phyloP scores from a whole-genome alignment of 2,113 vertebrate genomes.

The Syngnathus typhle region DNA sequence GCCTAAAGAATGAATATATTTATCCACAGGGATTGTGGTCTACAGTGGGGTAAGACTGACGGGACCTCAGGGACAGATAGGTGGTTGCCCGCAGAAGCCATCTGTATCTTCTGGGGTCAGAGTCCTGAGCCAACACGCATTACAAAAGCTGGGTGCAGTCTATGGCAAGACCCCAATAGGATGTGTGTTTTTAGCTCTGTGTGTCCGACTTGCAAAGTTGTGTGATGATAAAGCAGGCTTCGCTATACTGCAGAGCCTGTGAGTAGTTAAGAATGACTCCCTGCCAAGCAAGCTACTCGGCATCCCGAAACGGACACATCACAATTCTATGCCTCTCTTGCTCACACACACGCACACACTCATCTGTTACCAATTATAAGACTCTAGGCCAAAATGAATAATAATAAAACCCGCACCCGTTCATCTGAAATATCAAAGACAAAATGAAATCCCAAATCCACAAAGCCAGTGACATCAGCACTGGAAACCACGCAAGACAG shows the following conservation, averaged over 20 bases:
- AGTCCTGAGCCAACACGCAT: constrained; percentile 39
- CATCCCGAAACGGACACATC: constrained; percentile 44
- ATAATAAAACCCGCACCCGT: constrained; percentile 55
- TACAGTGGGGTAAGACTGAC: constrained; percentile 43
- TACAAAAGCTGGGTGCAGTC: constrained; percentile 36
- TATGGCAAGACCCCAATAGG: constrained; percentile 32
- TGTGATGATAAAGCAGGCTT: constrained; percentile 46
- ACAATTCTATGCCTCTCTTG: constrained; percentile 19
- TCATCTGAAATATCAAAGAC: constrained; percentile 63
- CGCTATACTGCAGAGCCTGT: constrained; percentile 38
- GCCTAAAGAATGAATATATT: constrained; percentile 52
- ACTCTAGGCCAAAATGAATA: constrained; percentile 62
- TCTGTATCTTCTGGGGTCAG: constrained; percentile 50
- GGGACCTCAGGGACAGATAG: constrained; percentile 59
- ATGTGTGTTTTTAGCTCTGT: constrained; percentile 17
- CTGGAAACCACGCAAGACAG: constrained; percentile 28
- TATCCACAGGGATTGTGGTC: constrained; percentile 49
- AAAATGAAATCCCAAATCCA: constrained; percentile 57
- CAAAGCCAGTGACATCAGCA: constrained; percentile 61
- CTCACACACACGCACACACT: constrained; percentile 24
- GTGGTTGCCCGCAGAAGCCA: constrained; percentile 58
- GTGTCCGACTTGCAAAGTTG: constrained; percentile 22
- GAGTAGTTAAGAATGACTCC: constrained; percentile 50
- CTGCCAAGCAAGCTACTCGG: constrained; percentile 46
- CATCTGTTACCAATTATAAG: constrained; percentile 69